Evolutionary conservation across 2,113 vertebrate genomes (phyloP).

Genomic region (Sinocyclocheilus anshuiensis): DNA sequence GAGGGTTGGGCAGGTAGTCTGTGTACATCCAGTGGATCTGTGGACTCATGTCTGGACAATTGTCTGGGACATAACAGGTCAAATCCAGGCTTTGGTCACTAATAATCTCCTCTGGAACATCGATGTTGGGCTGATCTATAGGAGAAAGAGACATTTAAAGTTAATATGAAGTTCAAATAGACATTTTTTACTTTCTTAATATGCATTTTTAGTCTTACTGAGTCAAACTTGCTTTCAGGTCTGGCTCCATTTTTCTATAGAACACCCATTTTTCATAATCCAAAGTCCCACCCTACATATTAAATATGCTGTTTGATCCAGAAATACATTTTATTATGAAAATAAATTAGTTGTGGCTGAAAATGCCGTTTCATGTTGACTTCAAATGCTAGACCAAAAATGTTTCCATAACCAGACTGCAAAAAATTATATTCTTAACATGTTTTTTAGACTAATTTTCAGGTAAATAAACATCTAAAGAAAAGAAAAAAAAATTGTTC

Average conservation of each 20-base stretch:
- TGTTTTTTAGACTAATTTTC: neutral
- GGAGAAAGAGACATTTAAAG: neutral
- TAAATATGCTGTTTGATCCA: neutral
- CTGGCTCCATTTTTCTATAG: neutral
- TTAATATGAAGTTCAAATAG: neutral
- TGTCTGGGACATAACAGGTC: conserved; percentile 86
- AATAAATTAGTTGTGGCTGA: neutral
- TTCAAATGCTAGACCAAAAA: neutral
- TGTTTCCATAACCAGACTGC: neutral
- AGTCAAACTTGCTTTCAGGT: neutral
- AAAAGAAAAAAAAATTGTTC: too few relatives aligned
- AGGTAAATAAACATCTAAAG: neutral
- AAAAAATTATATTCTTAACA: neutral
- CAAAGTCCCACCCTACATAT: neutral
- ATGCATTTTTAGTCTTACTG: neutral
- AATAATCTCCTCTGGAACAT: conserved; percentile 82
- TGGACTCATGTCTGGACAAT: conserved; percentile 86
- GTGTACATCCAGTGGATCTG: conserved; percentile 87
- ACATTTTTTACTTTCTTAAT: neutral
- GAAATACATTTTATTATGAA: neutral
- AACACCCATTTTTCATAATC: neutral
- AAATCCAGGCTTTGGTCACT: conserved; percentile 81
- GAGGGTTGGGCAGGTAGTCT: conserved; percentile 80
- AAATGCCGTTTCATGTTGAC: neutral
- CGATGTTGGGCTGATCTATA: conserved; percentile 85